phyloP scores from a whole-genome alignment of 2,888 invertebrate genomes.

The Aleiodes leptofemur region DNA sequence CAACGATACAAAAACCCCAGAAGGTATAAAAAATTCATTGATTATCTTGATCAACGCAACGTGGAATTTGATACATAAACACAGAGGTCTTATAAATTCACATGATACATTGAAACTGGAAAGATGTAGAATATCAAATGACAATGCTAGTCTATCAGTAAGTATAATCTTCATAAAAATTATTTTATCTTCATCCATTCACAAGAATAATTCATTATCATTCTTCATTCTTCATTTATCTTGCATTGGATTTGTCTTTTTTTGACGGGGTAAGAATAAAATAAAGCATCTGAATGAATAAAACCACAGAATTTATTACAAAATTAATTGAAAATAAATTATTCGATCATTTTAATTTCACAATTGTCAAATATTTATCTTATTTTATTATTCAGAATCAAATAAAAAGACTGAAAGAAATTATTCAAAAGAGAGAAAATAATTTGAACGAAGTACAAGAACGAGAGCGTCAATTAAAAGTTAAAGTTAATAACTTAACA shows the following conservation, averaged over 20 bases:
- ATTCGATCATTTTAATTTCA: not conserved
- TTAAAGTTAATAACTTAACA: slow-evolving; percentile 53
- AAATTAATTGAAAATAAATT: slow-evolving; percentile 2
- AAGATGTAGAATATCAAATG: slow-evolving; percentile 56
- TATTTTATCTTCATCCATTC: not conserved
- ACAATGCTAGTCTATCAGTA: slow-evolving; percentile 60
- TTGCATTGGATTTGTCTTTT: too few relatives aligned
- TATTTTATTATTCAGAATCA: slow-evolving; percentile 55
- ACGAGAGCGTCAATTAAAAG: slow-evolving; percentile 60
- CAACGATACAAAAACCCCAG: slow-evolving; percentile 48
- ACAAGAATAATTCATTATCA: too few relatives aligned
- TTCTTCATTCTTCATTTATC: too few relatives aligned
- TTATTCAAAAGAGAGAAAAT: slow-evolving; percentile 57
- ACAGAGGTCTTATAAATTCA: slow-evolving; percentile 57
- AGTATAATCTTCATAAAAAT: slow-evolving; percentile 43
- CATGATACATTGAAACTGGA: slow-evolving; percentile 56
- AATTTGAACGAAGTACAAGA: slow-evolving; percentile 56
- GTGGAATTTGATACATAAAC: slow-evolving; percentile 59
- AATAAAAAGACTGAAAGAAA: slow-evolving; percentile 61
- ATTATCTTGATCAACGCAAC: slow-evolving; percentile 58
- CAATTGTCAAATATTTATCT: not conserved
- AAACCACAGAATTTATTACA: not conserved
- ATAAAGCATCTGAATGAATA: not conserved
- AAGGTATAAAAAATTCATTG: slow-evolving; percentile 46
- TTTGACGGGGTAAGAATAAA: not conserved